Evolutionary conservation across 2,113 vertebrate species (phyloP), one percentile per base, ranked within the genome.

Genomic region (Tragelaphus strepsiceros): DNA sequence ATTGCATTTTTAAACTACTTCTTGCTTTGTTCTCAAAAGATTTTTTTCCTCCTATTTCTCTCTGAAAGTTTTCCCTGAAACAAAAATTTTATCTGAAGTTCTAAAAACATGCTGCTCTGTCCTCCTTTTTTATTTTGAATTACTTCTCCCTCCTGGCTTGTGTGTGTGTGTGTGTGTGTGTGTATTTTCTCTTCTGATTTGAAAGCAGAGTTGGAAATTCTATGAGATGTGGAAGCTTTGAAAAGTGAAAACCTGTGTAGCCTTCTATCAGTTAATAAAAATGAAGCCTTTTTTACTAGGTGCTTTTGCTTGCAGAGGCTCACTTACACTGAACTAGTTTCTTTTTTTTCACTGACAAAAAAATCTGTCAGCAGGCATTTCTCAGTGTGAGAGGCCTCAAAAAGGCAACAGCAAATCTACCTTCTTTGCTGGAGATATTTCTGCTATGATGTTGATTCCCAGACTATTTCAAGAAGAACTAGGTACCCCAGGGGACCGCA

Each of bases 31-130:
- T 62, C 56, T 90, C 12, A 83, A 92, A 93, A 78, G 32, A 22
- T 78, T 84, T 46, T 71, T 59, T 61, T 1, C 15, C 22, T n/a
- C 43, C 22, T 90, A 53, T 62, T 96, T 90, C 11, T 88, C 58
- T 85, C 83, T 92, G 24, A 78, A 95, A 78, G 14, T 64, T 90
- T 91, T 95, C 78, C n/a, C 26, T 93, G 39, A 97, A 96, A 91
- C 14, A 77, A 97, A 95, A 77, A 67, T 96, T 96, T 53, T 82
- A 88, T 80, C 62, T 89, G 17, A 96, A 86, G 16, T 85, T 95
- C 64, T 87, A 43, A 93, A 67, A 89, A 32, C 15, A 83, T n/a
- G 5, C 26, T 78, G 10, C 3, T 82, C 54, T 88, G 78, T 51
- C 30, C 62, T 95, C 14, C 53, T 61, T 61, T 92, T 96, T 74